Evolutionary conservation across 2,113 vertebrate species (phyloP), one percentile per base, ranked within the genome.

Genomic region (Ondatra zibethicus): DNA sequence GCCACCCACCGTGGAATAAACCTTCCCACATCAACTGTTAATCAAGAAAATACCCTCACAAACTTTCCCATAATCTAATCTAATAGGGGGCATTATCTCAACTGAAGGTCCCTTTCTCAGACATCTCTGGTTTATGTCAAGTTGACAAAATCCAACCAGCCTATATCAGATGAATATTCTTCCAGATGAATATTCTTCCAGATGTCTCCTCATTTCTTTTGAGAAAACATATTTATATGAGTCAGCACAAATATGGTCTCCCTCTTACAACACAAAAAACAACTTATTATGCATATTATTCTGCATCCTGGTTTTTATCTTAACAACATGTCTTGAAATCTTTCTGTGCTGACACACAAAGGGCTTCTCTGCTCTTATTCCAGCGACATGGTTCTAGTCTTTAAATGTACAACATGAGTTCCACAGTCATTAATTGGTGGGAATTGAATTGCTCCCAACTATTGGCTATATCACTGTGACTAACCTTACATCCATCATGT

Each of bases 291-390:
- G 7, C 33, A 72, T 39, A 88, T 31, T 80, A 25, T 50, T 91
- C 66, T 70, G 13, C 58, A 81, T 14, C 16, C 2, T 76, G 2
- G 25, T 86, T 82, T 88, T 93, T 50, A 97, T 77, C 88, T 81
- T 70, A 91, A 45, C 29, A 61, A 25, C 14, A 42, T 27, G 13
- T 68, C 72, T 82, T 72, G 25, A 87, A 77, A 90, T 91, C 17
- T 72, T 90, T 94, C 72, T 45, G 11, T 90, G 87, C 65, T 11
- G 78, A 33, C 73, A 89, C 42, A 81, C 88, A 70, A 58, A 94
- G 17, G 92, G 16, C 36, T 50, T 77, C 33, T 84, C 31, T 93
- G 13, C 36, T 75, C 17, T 61, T 82, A 76, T 70, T 84, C 36
- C 36, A 84, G 61, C 17, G 76, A 63, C 29, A 82, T 3, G 58